Percentiles rank a stretch among this genome's conserved stretches.
Conservation (phyloP, 2,113 vertebrate genomes). For the Tragelaphus strepsiceros region DNA sequence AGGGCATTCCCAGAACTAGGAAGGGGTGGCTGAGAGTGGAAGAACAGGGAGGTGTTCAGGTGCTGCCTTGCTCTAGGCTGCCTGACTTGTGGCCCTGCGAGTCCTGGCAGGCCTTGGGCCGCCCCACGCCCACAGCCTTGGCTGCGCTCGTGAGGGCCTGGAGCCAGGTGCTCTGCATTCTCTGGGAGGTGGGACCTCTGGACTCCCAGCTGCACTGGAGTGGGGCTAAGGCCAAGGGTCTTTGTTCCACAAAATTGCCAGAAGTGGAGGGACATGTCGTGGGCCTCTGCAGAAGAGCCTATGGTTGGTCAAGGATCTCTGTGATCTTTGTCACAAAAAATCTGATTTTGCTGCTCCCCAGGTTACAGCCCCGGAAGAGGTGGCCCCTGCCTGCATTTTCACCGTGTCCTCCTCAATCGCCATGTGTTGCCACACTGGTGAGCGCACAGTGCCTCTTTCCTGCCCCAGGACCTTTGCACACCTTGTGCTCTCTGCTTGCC, state of each 20-base stretch:
- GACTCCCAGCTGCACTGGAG: not conserved
- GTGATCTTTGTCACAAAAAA: not conserved
- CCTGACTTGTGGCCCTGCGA: not conserved
- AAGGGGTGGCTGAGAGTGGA: not conserved
- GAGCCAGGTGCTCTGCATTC: not conserved
- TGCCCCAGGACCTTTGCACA: not conserved
- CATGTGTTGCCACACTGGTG: not conserved
- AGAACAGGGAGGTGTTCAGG: not conserved
- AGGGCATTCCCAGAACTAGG: slow-evolving; percentile 20
- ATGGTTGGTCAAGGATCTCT: not conserved
- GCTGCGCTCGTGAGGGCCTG: not conserved
- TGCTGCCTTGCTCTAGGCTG: not conserved
- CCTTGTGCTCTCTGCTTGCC: not conserved
- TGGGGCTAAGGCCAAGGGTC: not conserved
- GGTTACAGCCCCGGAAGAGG: not conserved
- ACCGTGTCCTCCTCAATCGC: accelerated
- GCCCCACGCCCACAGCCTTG: not conserved
- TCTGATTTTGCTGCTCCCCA: not conserved
- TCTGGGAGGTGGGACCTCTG: not conserved
- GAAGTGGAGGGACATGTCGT: not conserved
- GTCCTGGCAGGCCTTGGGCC: not conserved
- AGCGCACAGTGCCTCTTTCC: not conserved
- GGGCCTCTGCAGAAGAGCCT: not conserved
- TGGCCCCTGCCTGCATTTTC: not conserved
- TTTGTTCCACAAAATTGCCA: not conserved